Percentiles rank a stretch among this genome's conserved stretches.
phyloP scores from a whole-genome alignment of 2,797 vertebrate genomes.

The Decapterus maruadsi region DNA sequence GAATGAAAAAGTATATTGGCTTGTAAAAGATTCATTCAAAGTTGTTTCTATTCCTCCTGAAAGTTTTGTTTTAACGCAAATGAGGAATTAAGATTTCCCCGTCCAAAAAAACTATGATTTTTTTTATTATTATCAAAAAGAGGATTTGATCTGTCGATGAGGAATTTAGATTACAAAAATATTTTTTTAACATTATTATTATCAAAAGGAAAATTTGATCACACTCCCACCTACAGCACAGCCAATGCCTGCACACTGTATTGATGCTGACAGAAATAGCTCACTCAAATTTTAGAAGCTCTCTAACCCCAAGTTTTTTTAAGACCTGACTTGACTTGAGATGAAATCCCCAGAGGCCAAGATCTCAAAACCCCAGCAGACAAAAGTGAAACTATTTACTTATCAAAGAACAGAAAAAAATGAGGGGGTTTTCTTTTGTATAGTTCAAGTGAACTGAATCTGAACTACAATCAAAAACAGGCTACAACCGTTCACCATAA shows the following conservation, averaged over 20 bases:
- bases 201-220: no score
- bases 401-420: not conserved
- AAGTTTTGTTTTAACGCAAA: no score
- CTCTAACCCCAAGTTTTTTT: not conserved
- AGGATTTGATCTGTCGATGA: no score
- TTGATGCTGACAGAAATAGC: no score
- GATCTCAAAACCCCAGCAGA: not conserved
- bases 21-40: no score
- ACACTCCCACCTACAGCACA: not conserved
- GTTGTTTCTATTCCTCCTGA: no score
- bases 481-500: not conserved
- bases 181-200: no score
- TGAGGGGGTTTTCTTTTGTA: not conserved
- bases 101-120: no score
- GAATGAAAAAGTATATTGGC: not conserved
- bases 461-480: not conserved
- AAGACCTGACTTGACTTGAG: not conserved
- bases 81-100: no score
- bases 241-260: no score
- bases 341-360: not conserved
- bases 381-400: constrained; percentile 7
- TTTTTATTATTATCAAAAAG: no score
- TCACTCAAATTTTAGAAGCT: not conserved
- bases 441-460: not conserved
- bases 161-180: no score